Evolutionary conservation across 2,113 vertebrate genomes (phyloP).

Genomic region (Hydrochoerus hydrochaeris): DNA sequence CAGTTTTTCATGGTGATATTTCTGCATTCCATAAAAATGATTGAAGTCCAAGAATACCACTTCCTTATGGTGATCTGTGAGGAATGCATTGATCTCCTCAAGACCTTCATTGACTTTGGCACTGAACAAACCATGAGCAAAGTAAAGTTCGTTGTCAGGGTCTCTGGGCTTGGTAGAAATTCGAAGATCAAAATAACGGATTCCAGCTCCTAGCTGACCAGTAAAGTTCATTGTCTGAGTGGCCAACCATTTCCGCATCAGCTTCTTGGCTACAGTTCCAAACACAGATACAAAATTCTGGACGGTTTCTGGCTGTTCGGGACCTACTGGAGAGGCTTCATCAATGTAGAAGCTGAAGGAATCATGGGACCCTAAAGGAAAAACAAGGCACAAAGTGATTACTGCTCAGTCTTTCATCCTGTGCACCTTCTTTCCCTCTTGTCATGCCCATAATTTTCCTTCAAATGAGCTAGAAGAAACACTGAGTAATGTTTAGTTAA

Average conservation of each 20-base stretch:
- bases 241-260: conserved; percentile 98
- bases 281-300: conserved; percentile 99
- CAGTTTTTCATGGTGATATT: conserved; percentile 97
- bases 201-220: conserved; percentile 94
- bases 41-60: conserved; percentile 99
- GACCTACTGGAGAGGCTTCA: conserved; percentile 97
- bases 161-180: conserved; percentile 99
- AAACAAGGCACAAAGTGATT: conserved; percentile 72
- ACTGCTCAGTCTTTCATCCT: not conserved
- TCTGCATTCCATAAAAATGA: conserved; percentile 99
- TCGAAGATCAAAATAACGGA: conserved; percentile 98
- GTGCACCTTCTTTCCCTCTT: not conserved
- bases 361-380: conserved; percentile 95
- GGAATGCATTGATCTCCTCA: conserved; percentile 95
- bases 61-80: conserved; percentile 93
- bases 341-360: conserved; percentile 99
- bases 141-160: conserved; percentile 97
- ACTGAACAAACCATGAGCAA: conserved; percentile 98
- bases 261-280: conserved; percentile 97
- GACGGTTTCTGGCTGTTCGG: conserved; percentile 97
- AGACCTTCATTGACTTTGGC: conserved; percentile 97
- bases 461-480: not conserved
- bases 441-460: not conserved
- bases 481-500: not conserved
- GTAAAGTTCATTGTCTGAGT: conserved; percentile 99